Percentiles rank a stretch among this genome's conserved stretches.
These are phyloP conservation scores for Trichopoda pennipes DNA, from an alignment of 2,888 invertebrate genomes.

Conservation along the genomic window DNA sequence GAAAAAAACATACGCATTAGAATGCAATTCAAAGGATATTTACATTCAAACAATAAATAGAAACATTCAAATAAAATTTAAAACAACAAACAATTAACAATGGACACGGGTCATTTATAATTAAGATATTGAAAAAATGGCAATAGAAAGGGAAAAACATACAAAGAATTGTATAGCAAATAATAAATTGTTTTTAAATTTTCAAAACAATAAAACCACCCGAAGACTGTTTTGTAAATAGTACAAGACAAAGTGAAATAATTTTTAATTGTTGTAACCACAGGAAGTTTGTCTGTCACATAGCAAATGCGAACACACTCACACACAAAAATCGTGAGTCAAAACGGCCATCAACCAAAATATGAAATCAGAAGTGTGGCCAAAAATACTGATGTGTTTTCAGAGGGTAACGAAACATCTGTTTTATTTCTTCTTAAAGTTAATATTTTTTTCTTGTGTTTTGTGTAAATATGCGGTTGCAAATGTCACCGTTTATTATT, in stretches of 20 bases:
- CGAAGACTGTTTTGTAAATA: constrained; percentile 66
- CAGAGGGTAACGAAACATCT: constrained; percentile 60
- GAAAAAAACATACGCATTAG: constrained; percentile 53
- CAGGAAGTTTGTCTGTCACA: constrained; percentile 64
- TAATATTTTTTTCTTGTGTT: not conserved
- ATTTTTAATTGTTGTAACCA: constrained; percentile 66
- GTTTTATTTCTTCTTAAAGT: constrained; percentile 27
- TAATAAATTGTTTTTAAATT: constrained; percentile 43
- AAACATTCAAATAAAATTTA: constrained; percentile 27
- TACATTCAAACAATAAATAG: constrained; percentile 26
- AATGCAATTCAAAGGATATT: constrained; percentile 60
- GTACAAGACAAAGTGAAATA: constrained; percentile 19
- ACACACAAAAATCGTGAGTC: constrained; percentile 10
- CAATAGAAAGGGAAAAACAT: constrained; percentile 13
- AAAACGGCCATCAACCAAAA: constrained; percentile 23
- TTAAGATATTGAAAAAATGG: constrained; percentile 16
- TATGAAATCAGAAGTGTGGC: constrained; percentile 66
- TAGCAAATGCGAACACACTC: constrained; percentile 23
- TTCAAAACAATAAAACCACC: constrained; percentile 54
- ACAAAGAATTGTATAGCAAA: constrained; percentile 18
- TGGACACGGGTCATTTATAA: constrained; percentile 67
- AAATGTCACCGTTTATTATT: constrained; percentile 65
- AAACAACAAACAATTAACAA: constrained; percentile 41
- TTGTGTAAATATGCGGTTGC: constrained; percentile 63
- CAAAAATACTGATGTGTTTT: constrained; percentile 62